Evolutionary conservation across 2,113 vertebrate genomes (phyloP), one percentile per base, ranked within the genome.

Genomic region (Erythrolamprus reginae): DNA sequence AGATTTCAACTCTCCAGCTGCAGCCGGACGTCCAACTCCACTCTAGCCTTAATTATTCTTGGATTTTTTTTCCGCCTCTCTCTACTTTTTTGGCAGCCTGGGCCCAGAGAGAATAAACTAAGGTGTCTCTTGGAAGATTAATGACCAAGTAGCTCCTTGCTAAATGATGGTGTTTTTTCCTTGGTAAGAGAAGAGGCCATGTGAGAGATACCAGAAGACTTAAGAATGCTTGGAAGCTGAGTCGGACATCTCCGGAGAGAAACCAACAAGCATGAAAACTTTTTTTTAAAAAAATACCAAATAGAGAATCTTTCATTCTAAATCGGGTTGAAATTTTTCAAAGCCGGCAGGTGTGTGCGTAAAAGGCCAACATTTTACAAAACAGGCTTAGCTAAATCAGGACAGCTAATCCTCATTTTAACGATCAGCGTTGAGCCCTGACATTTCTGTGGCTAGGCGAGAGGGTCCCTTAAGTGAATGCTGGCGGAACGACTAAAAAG

Each of bases 61-160:
- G 87, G 88, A 91, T 93, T 65, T 92, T 86, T 19, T n/a, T 24
- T n/a, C n/a, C n/a, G n/a, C n/a, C 24, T 58, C 24, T 15, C 42
- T 50, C 28, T 15, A 10, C 84, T 28, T 38, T 38, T 38, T 82
- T 95, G 86, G 93, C 51, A 92, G 9, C 65, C 89, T 92, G 84
- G 82, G 90, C 89, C 89, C 45, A 91, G 92, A 86, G 93, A 95
- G 93, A 96, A 94, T 86, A 94, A 94, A 95, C 94, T 91, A 89
- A 93, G 93, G 82, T 0, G 0, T 84, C 89, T 95, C 94, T 89
- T 90, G 15, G 48, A 93, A 92, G 95, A 94, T 94, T 96, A 92
- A 92, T 92, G 91, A 92, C 85, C 89, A 93, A 93, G 95, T 93
- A 95, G 93, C 91, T 89, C 51, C 65, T 26, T 89, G 95, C 87